Base-by-base conservation (phyloP, 2,113 vertebrate genomes). In the Hemibagrus wyckioides region DNA sequence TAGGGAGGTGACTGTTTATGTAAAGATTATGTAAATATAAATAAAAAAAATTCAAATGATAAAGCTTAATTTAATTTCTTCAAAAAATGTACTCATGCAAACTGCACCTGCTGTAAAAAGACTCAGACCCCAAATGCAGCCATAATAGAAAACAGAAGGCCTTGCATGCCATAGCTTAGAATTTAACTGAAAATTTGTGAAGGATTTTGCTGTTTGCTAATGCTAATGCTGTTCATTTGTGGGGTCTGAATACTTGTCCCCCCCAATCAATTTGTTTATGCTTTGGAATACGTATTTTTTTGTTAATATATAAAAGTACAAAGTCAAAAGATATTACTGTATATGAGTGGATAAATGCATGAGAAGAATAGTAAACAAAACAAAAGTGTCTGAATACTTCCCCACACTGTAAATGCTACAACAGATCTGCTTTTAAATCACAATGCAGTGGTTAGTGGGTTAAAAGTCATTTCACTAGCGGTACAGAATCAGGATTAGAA, bases 401-500 rank as follows among this genome's bases (percentile, higher is more conserved):
- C 28, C 30, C 28, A 52, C 28, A 28, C 44, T 19, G 28, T 52
- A 52, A 50, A 77, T 44, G 73, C 36, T 48, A 75, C 23, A 28
- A 23, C 69, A 48, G 5, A 10, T 76, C 41, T 76, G 23, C 28
- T 48, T 76, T 13, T n/a, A 76, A n/a, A 75, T 75, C 71, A 75
- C 11, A 75, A 28, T 75, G 71, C 71, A 14, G 41, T 75, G 71
- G n/a, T 48, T 48, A 75, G 39, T 75, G 71, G 21, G 39, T 41
- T 75, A 75, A 44, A 39, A 21, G 2, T 25, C 7, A 21, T 75
- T 39, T 44, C 39, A 44, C 23, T 19, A 54, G 57, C 33, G 21
- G 13, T 28, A 76, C 54, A 63, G 17, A 85, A 52, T 56, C 6
- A 80, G 85, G 89, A 90, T 86, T 91, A 85, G 81, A 57, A 57